Conservation (phyloP, 1,140 invertebrate species). For the Callitettix versicolor region DNA sequence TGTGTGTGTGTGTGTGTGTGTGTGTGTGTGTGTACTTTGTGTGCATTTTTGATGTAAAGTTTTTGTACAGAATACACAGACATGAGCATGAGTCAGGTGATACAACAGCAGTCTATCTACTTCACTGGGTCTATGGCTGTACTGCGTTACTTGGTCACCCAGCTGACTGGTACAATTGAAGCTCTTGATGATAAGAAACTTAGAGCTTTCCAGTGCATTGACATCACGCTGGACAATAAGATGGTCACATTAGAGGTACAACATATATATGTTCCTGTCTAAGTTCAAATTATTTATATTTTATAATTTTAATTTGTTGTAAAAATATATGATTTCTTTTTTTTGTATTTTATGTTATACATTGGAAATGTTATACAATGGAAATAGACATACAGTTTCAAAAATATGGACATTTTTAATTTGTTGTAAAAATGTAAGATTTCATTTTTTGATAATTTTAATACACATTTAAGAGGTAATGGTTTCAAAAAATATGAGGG, state of each 20-base stretch:
- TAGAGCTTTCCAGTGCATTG: conserved; percentile 67
- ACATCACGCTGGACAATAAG: conserved; percentile 72
- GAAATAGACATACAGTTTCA: too few relatives aligned
- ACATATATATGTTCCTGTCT: neutral
- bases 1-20: too few relatives aligned
- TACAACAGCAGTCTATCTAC: conserved; percentile 79
- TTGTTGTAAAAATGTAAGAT: too few relatives aligned
- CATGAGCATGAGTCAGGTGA: conserved; percentile 83
- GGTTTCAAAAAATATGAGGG: too few relatives aligned
- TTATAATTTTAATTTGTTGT: neutral
- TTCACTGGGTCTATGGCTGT: conserved; percentile 69
- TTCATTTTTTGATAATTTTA: too few relatives aligned
- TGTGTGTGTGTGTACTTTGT: too few relatives aligned
- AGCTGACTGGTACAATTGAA: conserved; percentile 73
- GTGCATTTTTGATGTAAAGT: too few relatives aligned
- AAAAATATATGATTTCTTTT: too few relatives aligned
- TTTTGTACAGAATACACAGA: conserved; percentile 78
- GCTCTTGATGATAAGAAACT: conserved; percentile 61
- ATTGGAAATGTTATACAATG: too few relatives aligned
- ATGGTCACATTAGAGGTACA: conserved; percentile 71
- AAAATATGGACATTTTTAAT: too few relatives aligned
- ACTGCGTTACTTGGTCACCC: conserved; percentile 71
- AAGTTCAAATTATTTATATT: neutral
- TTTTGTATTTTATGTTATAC: too few relatives aligned
- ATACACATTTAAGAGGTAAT: too few relatives aligned